Evolutionary conservation across 1,140 invertebrate genomes (phyloP).

Genomic region (Sesamia nonagrioides): DNA sequence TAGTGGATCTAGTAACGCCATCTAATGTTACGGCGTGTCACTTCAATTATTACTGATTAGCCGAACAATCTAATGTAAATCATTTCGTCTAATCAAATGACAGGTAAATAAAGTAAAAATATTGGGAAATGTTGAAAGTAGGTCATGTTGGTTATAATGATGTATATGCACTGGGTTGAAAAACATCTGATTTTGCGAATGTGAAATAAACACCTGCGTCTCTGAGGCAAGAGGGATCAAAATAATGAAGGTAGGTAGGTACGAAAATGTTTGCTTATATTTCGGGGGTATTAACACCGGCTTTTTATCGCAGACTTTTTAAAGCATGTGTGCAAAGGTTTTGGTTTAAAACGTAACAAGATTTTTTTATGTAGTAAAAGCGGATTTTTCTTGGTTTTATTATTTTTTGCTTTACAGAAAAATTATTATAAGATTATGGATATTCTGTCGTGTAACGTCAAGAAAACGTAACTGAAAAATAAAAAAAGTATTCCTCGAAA

Average conservation of each 20-base stretch:
- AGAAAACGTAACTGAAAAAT: too few species aligned
- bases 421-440: too few species aligned
- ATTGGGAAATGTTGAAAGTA: constrained; percentile 14
- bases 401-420: too few species aligned
- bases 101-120: constrained; percentile 2
- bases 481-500: too few species aligned
- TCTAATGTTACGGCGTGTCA: constrained; percentile 7
- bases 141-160: constrained; percentile 22
- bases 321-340: not conserved
- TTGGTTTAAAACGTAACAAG: not conserved
- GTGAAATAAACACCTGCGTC: constrained; percentile 20
- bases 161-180: constrained; percentile 17
- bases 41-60: constrained; percentile 9
- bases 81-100: constrained; percentile 1
- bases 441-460: too few species aligned
- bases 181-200: constrained; percentile 32
- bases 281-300: not conserved
- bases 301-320: not conserved
- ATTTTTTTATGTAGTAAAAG: not conserved
- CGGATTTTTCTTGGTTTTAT: too few species aligned
- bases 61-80: not conserved
- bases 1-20: constrained; percentile 45
- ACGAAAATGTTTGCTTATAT: constrained; percentile 1
- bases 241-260: constrained; percentile 1
- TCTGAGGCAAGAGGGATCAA: not conserved